Percentiles rank a stretch among this genome's conserved stretches.
phyloP scores from a whole-genome alignment of 35 echinoderm and acorn worm genomes.

The Lytechinus variegatus region DNA sequence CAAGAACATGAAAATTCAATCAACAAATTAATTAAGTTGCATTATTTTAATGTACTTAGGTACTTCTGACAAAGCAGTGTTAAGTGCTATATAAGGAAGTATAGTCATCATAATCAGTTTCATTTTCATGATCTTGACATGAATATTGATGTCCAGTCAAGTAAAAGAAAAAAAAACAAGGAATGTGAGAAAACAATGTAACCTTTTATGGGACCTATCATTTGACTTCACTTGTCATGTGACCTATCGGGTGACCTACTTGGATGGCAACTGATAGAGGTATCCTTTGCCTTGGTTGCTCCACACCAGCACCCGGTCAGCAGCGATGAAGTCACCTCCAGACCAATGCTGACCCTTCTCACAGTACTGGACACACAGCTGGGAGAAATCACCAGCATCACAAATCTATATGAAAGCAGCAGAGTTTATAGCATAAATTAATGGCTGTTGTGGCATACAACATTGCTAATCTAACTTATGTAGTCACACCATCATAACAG shows the following conservation, averaged over 20 bases:
- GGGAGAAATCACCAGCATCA: conserved; percentile 96
- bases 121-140: too few relatives aligned
- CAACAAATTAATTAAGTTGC: neutral
- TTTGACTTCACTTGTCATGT: too few relatives aligned
- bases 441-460: too few relatives aligned
- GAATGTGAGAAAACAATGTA: neutral
- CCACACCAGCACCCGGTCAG: conserved; percentile 94
- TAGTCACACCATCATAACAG: too few relatives aligned
- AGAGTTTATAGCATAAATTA: neutral
- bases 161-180: too few relatives aligned
- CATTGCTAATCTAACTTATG: too few relatives aligned
- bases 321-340: conserved; percentile 93
- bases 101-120: too few relatives aligned
- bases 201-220: too few relatives aligned
- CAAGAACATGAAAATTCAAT: neutral
- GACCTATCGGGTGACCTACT: conserved; percentile 41
- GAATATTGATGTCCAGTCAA: too few relatives aligned
- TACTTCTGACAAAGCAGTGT: too few relatives aligned
- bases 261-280: conserved; percentile 96
- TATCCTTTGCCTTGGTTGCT: conserved; percentile 93
- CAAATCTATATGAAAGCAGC: conserved; percentile 71
- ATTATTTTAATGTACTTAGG: too few relatives aligned
- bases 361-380: conserved; percentile 80
- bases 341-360: conserved; percentile 93
- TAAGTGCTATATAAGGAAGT: too few relatives aligned